Evolutionary conservation across 2,888 invertebrate genomes (phyloP).

Genomic region (Cryptus armator): DNA sequence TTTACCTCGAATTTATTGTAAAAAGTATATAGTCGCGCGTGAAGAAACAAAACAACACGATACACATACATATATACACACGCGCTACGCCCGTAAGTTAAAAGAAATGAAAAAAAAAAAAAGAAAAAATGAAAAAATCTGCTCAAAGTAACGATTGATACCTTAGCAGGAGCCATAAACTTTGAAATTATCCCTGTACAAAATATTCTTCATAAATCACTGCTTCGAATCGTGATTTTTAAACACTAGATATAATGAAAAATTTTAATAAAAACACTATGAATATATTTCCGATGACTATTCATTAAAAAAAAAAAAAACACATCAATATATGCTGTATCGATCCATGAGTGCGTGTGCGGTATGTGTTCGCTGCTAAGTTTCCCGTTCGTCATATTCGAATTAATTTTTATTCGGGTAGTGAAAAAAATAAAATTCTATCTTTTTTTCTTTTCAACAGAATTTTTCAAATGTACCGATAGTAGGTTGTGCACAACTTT

Average conservation of each 20-base stretch:
- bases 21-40: constrained; percentile 57
- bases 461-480: not conserved
- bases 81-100: constrained; percentile 46
- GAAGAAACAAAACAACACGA: constrained; percentile 39
- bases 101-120: constrained; percentile 28
- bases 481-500: not conserved
- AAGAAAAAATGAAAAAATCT: constrained; percentile 66
- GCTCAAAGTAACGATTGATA: constrained; percentile 77
- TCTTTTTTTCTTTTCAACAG: not conserved
- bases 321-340: constrained; percentile 63
- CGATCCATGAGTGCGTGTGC: constrained; percentile 60
- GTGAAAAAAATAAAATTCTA: not conserved
- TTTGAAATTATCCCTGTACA: constrained; percentile 78
- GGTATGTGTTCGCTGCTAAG: constrained; percentile 18
- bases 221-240: constrained; percentile 78
- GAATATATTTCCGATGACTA: constrained; percentile 76
- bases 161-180: constrained; percentile 75
- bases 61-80: constrained; percentile 12
- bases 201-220: constrained; percentile 77
- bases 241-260: constrained; percentile 75
- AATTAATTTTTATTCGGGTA: constrained; percentile 26
- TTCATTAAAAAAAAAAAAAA: constrained; percentile 64
- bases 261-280: constrained; percentile 76
- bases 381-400: constrained; percentile 5
- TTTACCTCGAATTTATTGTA: constrained; percentile 63